Base-by-base conservation (phyloP, 2,113 vertebrate genomes). In the Camelus bactrianus region DNA sequence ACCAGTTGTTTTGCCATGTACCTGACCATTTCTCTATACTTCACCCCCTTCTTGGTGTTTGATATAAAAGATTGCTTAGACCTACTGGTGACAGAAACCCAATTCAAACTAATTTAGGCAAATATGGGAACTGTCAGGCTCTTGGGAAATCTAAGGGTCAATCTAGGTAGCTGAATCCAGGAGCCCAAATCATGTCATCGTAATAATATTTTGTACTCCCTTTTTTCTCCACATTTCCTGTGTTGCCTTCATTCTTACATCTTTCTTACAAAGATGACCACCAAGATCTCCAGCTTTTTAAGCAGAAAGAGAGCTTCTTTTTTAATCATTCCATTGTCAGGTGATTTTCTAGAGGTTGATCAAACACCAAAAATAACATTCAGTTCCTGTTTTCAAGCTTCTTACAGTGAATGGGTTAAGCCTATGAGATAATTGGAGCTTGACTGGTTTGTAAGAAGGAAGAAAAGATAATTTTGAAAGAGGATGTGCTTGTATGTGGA, bases 71-170 rank as follows among this genome's bases (percentile, higher is more conserved):
- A 0, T 48, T 60, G 16, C 10, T 58, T 93, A 26, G 83, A 48
- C 11, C 46, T 5, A 52, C 2, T 19, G 35, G 56, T 60, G 52
- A 92, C 5, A 56, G 50, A 86, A 93, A 52, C 20, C 1, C 9
- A 85, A 42, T 35, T 93, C 10, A 54, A 60, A 88, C 11, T 38
- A 46, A 95, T 87, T 94, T 65, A 93, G 56, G 9, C 19, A 85
- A 91, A 95, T 83, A 54, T 42, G 48, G 38, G 17, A 87, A 90
- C 82, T 77, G 35, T 77, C 3, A 75, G 92, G 8, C n/a, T 81
- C 50, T 67, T 69, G 62, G 26, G 64, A 83, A 87, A 80, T 62
- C 80, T 73, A n/a, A 90, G 42, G 22, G n/a, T 70, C 14, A 85
- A 82, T 93, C 38, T 87, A 70, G 42, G 42, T 12, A 19, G 38